Base-by-base conservation (phyloP, 1,140 invertebrate genomes). In the Drosophila sucinea region DNA sequence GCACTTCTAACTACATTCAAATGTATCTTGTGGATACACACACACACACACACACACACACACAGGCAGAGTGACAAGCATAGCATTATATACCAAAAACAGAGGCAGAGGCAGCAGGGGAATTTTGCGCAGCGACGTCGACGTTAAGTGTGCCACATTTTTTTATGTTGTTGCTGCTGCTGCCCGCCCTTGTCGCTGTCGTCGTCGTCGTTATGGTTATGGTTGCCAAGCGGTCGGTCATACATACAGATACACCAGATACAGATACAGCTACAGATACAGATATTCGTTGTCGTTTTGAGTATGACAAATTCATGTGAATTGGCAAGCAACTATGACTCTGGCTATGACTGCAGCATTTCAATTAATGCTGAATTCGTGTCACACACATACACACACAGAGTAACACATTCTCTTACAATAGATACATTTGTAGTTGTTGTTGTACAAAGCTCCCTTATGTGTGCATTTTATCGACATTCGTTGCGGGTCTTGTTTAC, bases 71-170 rank as follows among this genome's bases (percentile, higher is more conserved):
- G 35, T 11, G 17, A 30, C 8, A 51, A 47, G 44, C 44, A 47
- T 8, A 47, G 44, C 44, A 63, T 27, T 23, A 60, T 64, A 38
- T 62, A 38, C 44, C 23, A 58, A 51, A 51, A 4, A 11, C 17
- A 5, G 57, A 17, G 57, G 56, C 51, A 55, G 67, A 4, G 44
- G 33, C 60, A 69, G 75, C 57, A 73, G 83, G 83, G 82, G 72
- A 79, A 82, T 81, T 81, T 86, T 86, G 79, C 76, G 79, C 79
- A 74, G 83, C 76, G 54, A 82, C 76, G 69, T 70, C 76, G 76
- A 66, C 83, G 55, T 79, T 87, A 86, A 86, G 83, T 86, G 83
- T 86, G 83, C 83, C 83, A 86, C 83, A 87, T 87, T 87, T 76
- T 77, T 69, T 76, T 76, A 75, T 76, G 65, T 33, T 65, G 69